A percentile compares a stretch with the other conserved stretches of the same genome.
Conservation (phyloP, 2,797 vertebrate genomes). For the Artibeus lituratus region DNA sequence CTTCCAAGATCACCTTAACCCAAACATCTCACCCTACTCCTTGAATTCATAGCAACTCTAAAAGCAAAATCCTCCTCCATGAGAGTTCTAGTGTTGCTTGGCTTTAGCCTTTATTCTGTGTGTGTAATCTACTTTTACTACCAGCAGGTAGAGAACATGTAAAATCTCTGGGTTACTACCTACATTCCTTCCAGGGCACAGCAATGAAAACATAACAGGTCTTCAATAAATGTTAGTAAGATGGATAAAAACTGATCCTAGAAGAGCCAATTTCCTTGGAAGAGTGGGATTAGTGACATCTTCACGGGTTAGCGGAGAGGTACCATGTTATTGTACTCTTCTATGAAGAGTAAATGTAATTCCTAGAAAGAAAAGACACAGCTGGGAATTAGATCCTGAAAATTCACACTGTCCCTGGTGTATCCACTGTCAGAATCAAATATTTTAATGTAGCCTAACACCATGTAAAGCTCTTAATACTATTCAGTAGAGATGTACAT, state of each 20-base stretch:
- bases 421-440: not conserved
- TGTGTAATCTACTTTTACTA: not conserved
- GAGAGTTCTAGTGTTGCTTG: not conserved
- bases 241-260: not conserved
- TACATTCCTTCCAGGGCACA: not conserved
- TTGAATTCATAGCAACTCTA: not conserved
- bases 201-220: not conserved
- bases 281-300: not conserved
- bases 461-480: not conserved
- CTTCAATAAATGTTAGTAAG: conserved; percentile 6
- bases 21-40: not conserved
- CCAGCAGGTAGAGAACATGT: not conserved
- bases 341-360: not conserved
- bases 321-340: not conserved
- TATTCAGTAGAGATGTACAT: conserved; percentile 10
- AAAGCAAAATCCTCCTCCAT: not conserved
- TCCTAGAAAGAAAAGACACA: not conserved
- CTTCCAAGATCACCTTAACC: not conserved
- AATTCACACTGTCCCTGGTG: not conserved
- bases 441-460: not conserved
- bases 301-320: not conserved
- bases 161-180: not conserved
- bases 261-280: not conserved
- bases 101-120: not conserved
- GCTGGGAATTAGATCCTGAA: not conserved